Percentiles rank a stretch among this genome's conserved stretches.
Conservation (phyloP, 2,113 vertebrate genomes). For the Brachyhypopomus occidentalis region DNA sequence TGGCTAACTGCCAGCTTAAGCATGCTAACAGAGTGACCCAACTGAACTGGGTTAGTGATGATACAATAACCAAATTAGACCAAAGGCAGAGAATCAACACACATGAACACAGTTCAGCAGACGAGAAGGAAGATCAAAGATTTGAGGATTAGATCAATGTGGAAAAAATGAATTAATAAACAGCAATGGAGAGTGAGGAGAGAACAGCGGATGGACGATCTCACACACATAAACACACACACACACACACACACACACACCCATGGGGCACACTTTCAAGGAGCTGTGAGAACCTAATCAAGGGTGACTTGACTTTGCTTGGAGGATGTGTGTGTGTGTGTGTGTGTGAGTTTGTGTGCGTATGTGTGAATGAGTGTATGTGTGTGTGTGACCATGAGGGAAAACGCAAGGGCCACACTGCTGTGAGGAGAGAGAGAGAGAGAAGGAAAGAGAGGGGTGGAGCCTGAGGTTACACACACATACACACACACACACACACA, state of each 20-base stretch:
- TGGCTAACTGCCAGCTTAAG: constrained; percentile 28
- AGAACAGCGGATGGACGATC: constrained; percentile 5
- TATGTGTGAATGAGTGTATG: neutral
- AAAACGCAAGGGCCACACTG: too few relatives aligned
- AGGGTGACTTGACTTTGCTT: constrained; percentile 72
- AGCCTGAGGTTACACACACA: too few relatives aligned
- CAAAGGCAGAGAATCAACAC: constrained; percentile 46
- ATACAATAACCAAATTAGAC: constrained; percentile 40
- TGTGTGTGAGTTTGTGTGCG: constrained; percentile 24
- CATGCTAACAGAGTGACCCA: constrained; percentile 20
- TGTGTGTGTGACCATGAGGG: constrained; percentile 24
- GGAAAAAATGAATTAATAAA: constrained; percentile 39
- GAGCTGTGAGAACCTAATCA: constrained; percentile 60
- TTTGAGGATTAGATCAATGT: constrained; percentile 40
- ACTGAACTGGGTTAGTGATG: neutral
- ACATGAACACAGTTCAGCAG: constrained; percentile 39
- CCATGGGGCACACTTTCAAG: constrained; percentile 53
- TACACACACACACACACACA: too few relatives aligned
- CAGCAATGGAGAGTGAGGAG: constrained; percentile 32
- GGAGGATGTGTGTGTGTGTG: constrained; percentile 47
- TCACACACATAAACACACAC: constrained; percentile 19
- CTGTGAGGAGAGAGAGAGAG: constrained; percentile 4
- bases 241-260: constrained; percentile 29
- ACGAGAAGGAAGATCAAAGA: constrained; percentile 25
- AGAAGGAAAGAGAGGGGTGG: constrained; percentile 14